Evolutionary conservation across 2,888 invertebrate species (phyloP).

Genomic region (Boloria selene): DNA sequence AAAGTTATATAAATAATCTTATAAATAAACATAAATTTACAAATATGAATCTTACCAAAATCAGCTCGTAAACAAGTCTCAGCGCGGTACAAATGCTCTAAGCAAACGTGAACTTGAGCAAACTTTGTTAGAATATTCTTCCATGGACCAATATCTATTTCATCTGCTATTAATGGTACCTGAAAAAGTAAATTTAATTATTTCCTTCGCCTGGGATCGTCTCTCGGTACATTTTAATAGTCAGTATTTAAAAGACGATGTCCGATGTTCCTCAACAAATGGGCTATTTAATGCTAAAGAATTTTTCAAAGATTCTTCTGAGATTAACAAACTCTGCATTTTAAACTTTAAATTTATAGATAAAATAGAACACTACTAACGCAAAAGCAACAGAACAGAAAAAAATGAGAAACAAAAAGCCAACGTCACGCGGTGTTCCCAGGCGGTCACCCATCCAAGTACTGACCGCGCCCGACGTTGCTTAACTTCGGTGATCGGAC

Average conservation of each 20-base stretch:
- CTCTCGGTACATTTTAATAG: too few species aligned
- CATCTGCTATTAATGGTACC: conserved; percentile 76
- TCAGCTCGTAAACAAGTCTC: conserved; percentile 68
- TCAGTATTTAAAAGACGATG: too few species aligned
- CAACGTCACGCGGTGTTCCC: conserved; percentile 61
- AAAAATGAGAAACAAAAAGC: conserved; percentile 45
- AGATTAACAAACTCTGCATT: too few species aligned
- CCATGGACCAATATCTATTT: conserved; percentile 77
- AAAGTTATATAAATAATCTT: too few species aligned
- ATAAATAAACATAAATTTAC: too few species aligned
- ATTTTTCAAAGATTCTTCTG: too few species aligned
- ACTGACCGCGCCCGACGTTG: conserved; percentile 57
- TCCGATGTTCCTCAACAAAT: too few species aligned
- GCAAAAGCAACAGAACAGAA: too few species aligned
- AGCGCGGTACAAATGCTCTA: conserved; percentile 73
- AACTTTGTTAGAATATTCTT: conserved; percentile 74
- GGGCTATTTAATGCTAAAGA: too few species aligned
- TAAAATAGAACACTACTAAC: too few species aligned
- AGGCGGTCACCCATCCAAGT: conserved; percentile 64
- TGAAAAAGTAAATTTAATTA: conserved; percentile 40
- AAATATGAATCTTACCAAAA: conserved; percentile 57
- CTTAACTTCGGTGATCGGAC: conserved; percentile 61
- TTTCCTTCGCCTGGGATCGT: too few species aligned
- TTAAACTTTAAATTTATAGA: too few species aligned
- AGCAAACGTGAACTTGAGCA: conserved; percentile 74